A percentile compares a stretch with the other conserved stretches of the same genome.
Evolutionary conservation across 2,888 invertebrate species (phyloP).

Genomic region (Limnephilus marmoratus): DNA sequence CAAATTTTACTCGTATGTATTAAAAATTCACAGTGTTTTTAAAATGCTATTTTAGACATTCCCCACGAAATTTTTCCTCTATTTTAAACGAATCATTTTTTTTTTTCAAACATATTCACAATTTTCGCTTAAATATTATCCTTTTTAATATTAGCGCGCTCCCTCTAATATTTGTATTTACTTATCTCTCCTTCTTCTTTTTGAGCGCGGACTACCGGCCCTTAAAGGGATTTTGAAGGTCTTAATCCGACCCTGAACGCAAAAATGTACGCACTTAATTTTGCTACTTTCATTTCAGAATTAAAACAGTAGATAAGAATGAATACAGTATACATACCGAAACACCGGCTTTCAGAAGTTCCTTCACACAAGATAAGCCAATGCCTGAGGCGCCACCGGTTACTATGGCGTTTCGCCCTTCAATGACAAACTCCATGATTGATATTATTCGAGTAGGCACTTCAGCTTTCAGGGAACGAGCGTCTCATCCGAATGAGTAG

Average conservation of each 20-base stretch:
- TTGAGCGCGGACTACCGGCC: too few species aligned
- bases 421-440: background rate
- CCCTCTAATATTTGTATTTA: too few species aligned
- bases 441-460: too few species aligned
- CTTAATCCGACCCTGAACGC: background rate
- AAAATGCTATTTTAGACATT: too few species aligned
- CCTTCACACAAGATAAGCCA: constrained; percentile 73
- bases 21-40: too few species aligned
- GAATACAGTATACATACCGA: constrained; percentile 14
- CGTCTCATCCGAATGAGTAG: background rate
- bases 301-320: background rate
- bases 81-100: too few species aligned
- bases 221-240: background rate
- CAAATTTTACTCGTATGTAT: too few species aligned
- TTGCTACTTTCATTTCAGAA: background rate
- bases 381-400: constrained; percentile 78
- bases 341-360: constrained; percentile 72
- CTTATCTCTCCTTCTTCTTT: too few species aligned
- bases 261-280: background rate
- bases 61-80: too few species aligned
- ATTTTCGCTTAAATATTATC: too few species aligned
- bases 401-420: constrained; percentile 67
- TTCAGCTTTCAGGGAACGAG: background rate
- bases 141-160: too few species aligned
- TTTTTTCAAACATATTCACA: too few species aligned